Evolutionary conservation across 2,888 invertebrate genomes (phyloP), one percentile per base, ranked within the genome.

Genomic region (Athetis lepigone): DNA sequence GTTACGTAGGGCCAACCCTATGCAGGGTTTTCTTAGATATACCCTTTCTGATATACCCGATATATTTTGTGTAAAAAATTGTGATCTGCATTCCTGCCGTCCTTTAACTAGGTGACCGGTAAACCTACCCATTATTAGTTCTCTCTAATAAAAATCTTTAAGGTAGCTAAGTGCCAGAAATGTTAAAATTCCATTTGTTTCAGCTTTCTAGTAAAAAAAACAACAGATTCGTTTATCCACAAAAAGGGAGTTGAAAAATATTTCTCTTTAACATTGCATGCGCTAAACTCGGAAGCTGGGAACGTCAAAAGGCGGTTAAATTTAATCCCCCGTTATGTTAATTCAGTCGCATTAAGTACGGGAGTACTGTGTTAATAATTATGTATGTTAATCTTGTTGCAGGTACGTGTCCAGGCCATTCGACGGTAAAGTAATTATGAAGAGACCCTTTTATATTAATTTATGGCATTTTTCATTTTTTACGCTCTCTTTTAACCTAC

Each of bases 341-440:
- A 73, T 73, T 39, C 19, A 47, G 46, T 54, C 19, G 25, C 42
- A 45, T 67, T 58, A 77, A 57, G 39, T 56, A 50, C 16, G 40
- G 49, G 21, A 52, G 29, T 39, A 40, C 56, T 42, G 33, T 60
- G 43, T 58, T 62, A 62, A 60, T 80, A 76, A 81, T 79, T 59
- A 74, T 40, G 47, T 77, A 67, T 77, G 77, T 81, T 80, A 81
- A 77, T 81, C 71, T 80, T 80, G 80, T 81, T 81, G 16, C 81
- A 81, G 81, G 81, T 81, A 82, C 68, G 82, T 81, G 65, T 51
- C 47, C 64, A 27, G 58, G 27, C 49, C 51, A 60, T 69, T 65
- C 51, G 43, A 68, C 63, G 75, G 68, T 76, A 79, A 77, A 59
- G 66, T 71, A 66, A 78, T 78, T 70, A 73, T 54, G 57, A 59